These are phyloP conservation scores for Thalpophila matura DNA, from an alignment of 2,888 invertebrate species.

Conservation along the genomic window DNA sequence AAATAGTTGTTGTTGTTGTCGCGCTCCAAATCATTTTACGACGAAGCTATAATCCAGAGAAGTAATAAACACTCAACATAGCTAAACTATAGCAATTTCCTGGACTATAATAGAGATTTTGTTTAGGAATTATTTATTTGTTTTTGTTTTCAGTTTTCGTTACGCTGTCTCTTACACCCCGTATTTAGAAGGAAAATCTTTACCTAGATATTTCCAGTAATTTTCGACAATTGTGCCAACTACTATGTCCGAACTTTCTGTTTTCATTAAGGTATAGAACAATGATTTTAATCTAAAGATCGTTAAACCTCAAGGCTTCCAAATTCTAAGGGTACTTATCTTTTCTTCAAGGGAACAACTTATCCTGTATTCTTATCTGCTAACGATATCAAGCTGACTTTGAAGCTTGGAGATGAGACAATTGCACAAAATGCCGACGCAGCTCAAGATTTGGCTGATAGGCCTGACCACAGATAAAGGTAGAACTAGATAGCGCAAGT, in stretches of 20 bases:
- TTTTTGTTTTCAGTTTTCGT: too few species aligned
- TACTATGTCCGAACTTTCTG: not conserved
- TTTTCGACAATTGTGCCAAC: not conserved
- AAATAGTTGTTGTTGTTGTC: conserved; percentile 20
- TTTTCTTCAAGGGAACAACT: conserved; percentile 40
- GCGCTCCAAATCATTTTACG: conserved; percentile 16
- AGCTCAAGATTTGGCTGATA: conserved; percentile 34
- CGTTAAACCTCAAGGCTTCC: conserved; percentile 21
- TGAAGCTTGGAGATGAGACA: not conserved
- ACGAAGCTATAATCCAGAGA: not conserved
- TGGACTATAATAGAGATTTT: not conserved
- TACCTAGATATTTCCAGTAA: not conserved
- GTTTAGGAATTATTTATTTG: too few species aligned
- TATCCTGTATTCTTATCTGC: conserved; percentile 38
- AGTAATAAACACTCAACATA: not conserved
- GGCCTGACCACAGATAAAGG: too few species aligned
- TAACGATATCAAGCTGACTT: conserved; percentile 45
- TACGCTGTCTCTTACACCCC: too few species aligned
- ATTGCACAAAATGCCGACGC: conserved; percentile 25
- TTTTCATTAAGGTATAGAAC: conserved; percentile 19
- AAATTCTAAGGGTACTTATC: conserved; percentile 36
- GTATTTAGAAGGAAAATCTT: too few species aligned
- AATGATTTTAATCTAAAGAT: conserved; percentile 38
- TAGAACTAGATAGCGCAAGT: too few species aligned
- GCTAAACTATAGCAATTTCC: not conserved